Evolutionary conservation across 2,888 invertebrate genomes (phyloP), one percentile per base, ranked within the genome.

Genomic region (Euphydryas editha): DNA sequence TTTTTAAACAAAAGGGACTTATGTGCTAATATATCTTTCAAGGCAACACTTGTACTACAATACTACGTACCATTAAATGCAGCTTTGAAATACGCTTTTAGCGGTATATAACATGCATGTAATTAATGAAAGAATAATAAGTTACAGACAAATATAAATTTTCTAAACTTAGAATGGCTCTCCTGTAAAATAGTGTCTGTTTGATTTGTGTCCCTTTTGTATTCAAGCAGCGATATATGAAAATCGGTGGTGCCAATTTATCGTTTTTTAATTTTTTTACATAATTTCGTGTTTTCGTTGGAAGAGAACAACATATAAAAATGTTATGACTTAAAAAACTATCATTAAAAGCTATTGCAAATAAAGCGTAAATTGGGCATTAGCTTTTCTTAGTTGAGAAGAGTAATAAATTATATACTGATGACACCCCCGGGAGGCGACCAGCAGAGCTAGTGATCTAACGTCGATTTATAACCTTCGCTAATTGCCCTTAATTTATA

Each of bases 401-500:
- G 82, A 81, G 81, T 81, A 72, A 86, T 89, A 88, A 87, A 90
- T 88, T 85, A 82, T 65, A 68, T 70, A 78, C 80, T 77, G 83
- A 88, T 84, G 87, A 86, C 85, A 76, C 89, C 87, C 87, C 77
- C 69, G 85, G 86, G 88, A 84, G 83, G 69, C 72, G 73, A 70
- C 69, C 71, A 69, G 62, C 73, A 64, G 69, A 67, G 57, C 63
- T 72, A 68, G 70, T 74, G 78, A 78, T 78, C 79, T 79, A 79
- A 77, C 73, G 77, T 78, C 83, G 81, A 87, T 90, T 88, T 89
- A 88, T 84, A 77, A 81, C 78, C 76, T 69, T 60, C 62, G 71
- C 83, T 88, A 90, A 89, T 90, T 89, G 88, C 81, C 82, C 77
- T 79, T 84, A 88, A 88, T 88, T 86, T 82, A 80, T 81, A 79